A percentile compares a stretch with the other conserved stretches of the same genome.
Evolutionary conservation across 2,888 invertebrate genomes (phyloP).

Genomic region (Malthinus flaveolus): DNA sequence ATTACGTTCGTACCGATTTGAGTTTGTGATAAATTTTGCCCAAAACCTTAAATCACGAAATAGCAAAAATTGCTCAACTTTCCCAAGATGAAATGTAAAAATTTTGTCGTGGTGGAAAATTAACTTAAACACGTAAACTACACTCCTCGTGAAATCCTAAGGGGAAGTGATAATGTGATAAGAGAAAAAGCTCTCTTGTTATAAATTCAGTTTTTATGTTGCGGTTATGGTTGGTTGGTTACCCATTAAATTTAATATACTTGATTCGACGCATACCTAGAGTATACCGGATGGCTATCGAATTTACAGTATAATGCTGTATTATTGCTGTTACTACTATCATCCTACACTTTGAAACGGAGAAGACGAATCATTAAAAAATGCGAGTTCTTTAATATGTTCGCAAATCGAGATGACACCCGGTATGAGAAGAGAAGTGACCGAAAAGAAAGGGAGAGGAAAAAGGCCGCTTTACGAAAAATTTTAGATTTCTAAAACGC

Average conservation of each 20-base stretch:
- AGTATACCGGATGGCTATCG: too few species aligned
- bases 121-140: constrained; percentile 15
- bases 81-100: neutral
- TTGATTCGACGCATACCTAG: constrained; percentile 6
- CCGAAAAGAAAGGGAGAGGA: neutral
- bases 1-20: too few species aligned
- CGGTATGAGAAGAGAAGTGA: too few species aligned
- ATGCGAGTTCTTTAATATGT: too few species aligned
- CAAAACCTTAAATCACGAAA: too few species aligned
- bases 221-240: constrained; percentile 39
- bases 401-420: too few species aligned
- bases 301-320: too few species aligned
- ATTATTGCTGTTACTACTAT: too few species aligned
- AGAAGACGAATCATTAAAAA: too few species aligned
- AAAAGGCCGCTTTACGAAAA: constrained; percentile 17
- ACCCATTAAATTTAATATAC: constrained; percentile 16
- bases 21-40: too few species aligned
- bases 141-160: constrained; percentile 16
- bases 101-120: constrained; percentile 1
- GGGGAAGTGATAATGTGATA: constrained; percentile 32
- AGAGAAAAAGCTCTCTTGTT: constrained; percentile 24
- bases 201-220: constrained; percentile 33
- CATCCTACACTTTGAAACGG: too few species aligned
- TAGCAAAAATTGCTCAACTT: neutral
- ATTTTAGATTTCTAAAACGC: neutral